A percentile compares a stretch with the other conserved stretches of the same genome.
Conservation (phyloP, 2,113 vertebrate species). For the Anoura caudifer region DNA sequence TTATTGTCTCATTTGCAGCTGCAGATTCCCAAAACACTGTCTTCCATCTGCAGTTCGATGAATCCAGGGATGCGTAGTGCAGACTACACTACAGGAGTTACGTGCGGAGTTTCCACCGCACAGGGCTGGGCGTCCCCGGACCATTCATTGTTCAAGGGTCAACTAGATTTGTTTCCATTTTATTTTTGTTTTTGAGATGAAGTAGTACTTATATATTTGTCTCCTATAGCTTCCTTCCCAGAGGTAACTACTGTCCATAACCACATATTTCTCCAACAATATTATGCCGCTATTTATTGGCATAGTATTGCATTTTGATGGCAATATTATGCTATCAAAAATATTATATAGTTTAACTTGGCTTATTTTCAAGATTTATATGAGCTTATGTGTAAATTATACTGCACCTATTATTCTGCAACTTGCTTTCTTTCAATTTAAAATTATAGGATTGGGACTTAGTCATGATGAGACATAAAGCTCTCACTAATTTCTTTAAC, state of each 20-base stretch:
- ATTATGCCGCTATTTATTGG: not conserved
- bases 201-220: not conserved
- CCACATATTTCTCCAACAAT: not conserved
- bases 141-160: not conserved
- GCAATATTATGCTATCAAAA: not conserved
- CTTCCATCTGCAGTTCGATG: not conserved
- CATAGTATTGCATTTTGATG: too few species aligned
- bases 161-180: not conserved
- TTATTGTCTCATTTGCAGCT: not conserved
- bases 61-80: too few species aligned
- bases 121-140: not conserved
- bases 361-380: not conserved
- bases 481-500: not conserved
- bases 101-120: not conserved
- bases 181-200: not conserved
- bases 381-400: not conserved
- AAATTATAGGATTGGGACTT: not conserved
- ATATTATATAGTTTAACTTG: not conserved
- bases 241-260: not conserved
- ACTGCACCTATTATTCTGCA: not conserved
- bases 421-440: not conserved
- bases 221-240: not conserved
- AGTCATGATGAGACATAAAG: not conserved
- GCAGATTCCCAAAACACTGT: not conserved
- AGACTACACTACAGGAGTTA: too few species aligned